Evolutionary conservation across 2,888 invertebrate species (phyloP).

Genomic region (Papilio elwesi): DNA sequence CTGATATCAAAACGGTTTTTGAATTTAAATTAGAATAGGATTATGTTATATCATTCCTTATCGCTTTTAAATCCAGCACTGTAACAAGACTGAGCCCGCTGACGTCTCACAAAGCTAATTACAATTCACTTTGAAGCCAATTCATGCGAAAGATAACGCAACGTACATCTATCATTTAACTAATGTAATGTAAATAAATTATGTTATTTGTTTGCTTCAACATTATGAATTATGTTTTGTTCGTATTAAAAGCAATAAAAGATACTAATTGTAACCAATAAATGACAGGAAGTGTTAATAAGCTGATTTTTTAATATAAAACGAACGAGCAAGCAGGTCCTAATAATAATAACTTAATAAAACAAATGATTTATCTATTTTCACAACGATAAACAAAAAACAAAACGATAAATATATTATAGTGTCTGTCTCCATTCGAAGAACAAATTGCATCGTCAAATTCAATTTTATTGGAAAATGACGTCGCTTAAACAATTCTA

Average conservation of each 20-base stretch:
- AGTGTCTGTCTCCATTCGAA: not conserved
- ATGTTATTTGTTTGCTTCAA: not conserved
- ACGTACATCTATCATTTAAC: not conserved
- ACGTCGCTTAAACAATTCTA: conserved; percentile 14
- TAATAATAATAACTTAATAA: too few relatives aligned
- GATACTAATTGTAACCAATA: too few relatives aligned
- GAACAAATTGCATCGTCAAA: conserved; percentile 9
- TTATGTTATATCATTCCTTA: not conserved
- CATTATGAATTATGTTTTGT: not conserved
- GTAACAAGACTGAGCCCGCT: not conserved
- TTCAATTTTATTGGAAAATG: conserved; percentile 11
- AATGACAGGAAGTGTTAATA: too few relatives aligned
- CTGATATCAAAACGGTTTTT: not conserved
- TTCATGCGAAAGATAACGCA: not conserved
- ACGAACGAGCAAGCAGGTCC: too few relatives aligned
- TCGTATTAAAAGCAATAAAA: too few relatives aligned
- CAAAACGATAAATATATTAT: not conserved
- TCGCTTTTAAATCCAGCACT: conserved; percentile 22
- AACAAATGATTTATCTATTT: too few relatives aligned
- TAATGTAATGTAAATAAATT: not conserved
- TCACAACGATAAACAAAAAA: too few relatives aligned
- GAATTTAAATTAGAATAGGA: not conserved
- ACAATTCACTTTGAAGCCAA: conserved; percentile 16
- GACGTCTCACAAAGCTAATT: conserved; percentile 24
- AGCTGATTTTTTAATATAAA: too few relatives aligned